A percentile compares a stretch with the other conserved stretches of the same genome.
Evolutionary conservation across 2,888 invertebrate species (phyloP).

Genomic region (Dynastes hyllus): DNA sequence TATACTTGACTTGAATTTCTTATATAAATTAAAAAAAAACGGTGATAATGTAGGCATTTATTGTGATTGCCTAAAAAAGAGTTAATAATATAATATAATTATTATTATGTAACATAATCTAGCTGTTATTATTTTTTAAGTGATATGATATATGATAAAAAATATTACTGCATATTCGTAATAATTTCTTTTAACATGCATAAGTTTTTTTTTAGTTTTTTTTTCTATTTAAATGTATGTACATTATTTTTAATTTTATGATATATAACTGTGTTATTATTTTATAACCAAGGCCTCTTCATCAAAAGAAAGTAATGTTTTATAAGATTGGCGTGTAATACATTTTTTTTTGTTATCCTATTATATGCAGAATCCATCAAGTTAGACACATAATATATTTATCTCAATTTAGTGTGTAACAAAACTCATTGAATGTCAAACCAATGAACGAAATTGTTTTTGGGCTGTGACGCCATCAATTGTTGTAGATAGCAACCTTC

Average conservation of each 20-base stretch:
- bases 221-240: neutral
- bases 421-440: too few relatives aligned
- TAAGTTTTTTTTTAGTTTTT: neutral
- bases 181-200: neutral
- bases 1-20: neutral
- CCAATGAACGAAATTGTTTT: too few relatives aligned
- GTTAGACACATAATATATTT: too few relatives aligned
- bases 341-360: too few relatives aligned
- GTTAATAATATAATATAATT: constrained; percentile 13
- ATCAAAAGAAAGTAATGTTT: too few relatives aligned
- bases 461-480: too few relatives aligned
- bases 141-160: constrained; percentile 3
- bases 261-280: constrained; percentile 18
- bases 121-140: constrained; percentile 45
- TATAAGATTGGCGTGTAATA: too few relatives aligned
- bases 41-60: constrained; percentile 44
- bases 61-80: constrained; percentile 34
- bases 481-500: too few relatives aligned
- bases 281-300: neutral
- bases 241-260: neutral
- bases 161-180: neutral
- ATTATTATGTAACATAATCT: constrained; percentile 41
- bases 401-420: too few relatives aligned
- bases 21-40: neutral
- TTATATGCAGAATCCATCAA: too few relatives aligned